phyloP scores from a whole-genome alignment of 1,140 invertebrate genomes.

The Nilaparvata lugens region DNA sequence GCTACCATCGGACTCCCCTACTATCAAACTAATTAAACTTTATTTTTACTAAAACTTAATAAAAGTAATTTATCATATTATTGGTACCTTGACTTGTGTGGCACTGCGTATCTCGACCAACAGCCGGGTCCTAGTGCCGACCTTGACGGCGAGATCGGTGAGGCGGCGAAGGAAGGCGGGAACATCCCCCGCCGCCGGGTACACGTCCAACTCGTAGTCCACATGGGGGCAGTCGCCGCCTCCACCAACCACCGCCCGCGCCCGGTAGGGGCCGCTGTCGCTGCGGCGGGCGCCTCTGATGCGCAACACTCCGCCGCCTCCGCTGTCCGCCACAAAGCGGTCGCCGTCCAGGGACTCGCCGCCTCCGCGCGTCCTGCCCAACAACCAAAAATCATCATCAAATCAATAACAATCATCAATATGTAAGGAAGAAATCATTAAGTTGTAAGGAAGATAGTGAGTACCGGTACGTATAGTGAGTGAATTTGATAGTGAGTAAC shows the following conservation, averaged over 20 bases:
- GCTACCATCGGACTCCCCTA: too few species aligned
- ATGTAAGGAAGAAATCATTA: not conserved
- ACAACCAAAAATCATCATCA: too few species aligned
- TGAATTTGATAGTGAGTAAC: too few species aligned
- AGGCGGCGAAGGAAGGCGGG: slow-evolving; percentile 65
- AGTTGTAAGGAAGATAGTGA: not conserved
- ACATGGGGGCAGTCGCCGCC: slow-evolving; percentile 35
- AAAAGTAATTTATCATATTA: too few species aligned
- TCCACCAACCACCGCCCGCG: slow-evolving; percentile 45
- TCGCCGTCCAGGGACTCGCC: slow-evolving; percentile 35
- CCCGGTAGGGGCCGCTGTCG: slow-evolving; percentile 45
- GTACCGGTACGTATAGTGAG: too few species aligned
- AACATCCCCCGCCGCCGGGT: slow-evolving; percentile 40
- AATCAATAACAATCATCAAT: too few species aligned
- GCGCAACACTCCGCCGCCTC: slow-evolving; percentile 41
- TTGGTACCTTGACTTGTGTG: slow-evolving; percentile 58
- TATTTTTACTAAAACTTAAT: too few species aligned
- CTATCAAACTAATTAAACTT: too few species aligned
- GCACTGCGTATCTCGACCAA: slow-evolving; percentile 71
- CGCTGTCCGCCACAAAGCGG: slow-evolving; percentile 34
- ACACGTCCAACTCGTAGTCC: slow-evolving; percentile 34
- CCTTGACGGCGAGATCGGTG: slow-evolving; percentile 72
- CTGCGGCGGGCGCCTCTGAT: slow-evolving; percentile 42
- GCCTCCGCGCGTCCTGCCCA: slow-evolving; percentile 28
- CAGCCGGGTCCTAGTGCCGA: slow-evolving; percentile 71